Evolutionary conservation across 2,113 vertebrate genomes (phyloP), one percentile per base, ranked within the genome.

Genomic region (Gallinago jamesoni): DNA sequence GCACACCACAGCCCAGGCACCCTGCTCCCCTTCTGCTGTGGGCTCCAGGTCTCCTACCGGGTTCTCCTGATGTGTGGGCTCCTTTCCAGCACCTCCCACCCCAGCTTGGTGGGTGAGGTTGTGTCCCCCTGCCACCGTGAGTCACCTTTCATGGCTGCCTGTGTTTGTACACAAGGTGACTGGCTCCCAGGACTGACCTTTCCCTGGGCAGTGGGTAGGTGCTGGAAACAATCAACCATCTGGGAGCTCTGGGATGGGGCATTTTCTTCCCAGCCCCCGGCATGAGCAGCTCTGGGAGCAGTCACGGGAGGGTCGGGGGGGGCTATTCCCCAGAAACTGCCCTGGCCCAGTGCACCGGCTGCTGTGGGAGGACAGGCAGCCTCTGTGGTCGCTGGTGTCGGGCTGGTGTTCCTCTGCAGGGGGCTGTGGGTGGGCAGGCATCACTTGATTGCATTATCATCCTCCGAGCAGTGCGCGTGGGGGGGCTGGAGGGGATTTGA

Each of bases 371-470:
- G 52, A 53, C 30, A 33, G 45, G 45, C 23, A 39, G 37, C 24
- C 12, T 6, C 43, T 24, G 20, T 3, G 1, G 10, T 9, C 33
- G 15, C 27, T 1, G 2, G 15, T 10, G 24, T 7, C 30, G 41
- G 48, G 18, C 60, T 53, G 24, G 37, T 16, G n/a, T 43, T 35
- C 53, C 45, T 24, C 43, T 45, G 24, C n/a, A 4, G 47, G 53
- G 48, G 27, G 21, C 31, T 56, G 76, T 2, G 3, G 60, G 74
- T 47, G 74, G 17, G 37, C 60, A 73, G 74, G 35, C 35, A 31
- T 39, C 18, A 1, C 31, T 57, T 45, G 59, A 7, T 45, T 33
- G 12, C n/a, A 2, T 20, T 53, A 3, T 19, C n/a, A 2, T 33
- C 73, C 24, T 41, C 20, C 3, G 7, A 41, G 68, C 68, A 52